Percentiles rank a stretch among this genome's conserved stretches.
Conservation (phyloP, 2,888 invertebrate species). For the Panopea generosa region DNA sequence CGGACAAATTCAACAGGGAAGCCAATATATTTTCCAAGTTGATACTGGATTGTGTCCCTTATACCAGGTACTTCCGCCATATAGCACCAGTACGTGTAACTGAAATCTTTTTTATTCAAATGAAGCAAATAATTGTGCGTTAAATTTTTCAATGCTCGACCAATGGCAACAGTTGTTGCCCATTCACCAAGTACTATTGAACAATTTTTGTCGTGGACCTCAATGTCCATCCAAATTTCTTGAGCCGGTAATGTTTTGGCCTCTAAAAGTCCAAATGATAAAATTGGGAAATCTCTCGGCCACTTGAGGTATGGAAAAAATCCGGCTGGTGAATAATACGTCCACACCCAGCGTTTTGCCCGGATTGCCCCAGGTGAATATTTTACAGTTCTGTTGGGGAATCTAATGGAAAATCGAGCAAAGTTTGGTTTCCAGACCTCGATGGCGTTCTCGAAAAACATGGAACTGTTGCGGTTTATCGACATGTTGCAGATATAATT, state of each 20-base stretch:
- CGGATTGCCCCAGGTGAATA: conserved; percentile 15
- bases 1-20: conserved; percentile 34
- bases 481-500: too few relatives aligned
- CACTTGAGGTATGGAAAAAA: conserved; percentile 44
- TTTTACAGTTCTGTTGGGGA: background rate
- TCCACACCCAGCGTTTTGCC: conserved; percentile 47
- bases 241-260: conserved; percentile 23
- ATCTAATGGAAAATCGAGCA: background rate
- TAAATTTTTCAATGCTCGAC: conserved; percentile 27
- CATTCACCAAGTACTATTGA: conserved; percentile 25
- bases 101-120: background rate
- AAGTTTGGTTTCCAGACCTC: background rate
- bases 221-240: conserved; percentile 15
- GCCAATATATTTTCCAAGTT: conserved; percentile 28
- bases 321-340: conserved; percentile 23
- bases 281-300: conserved; percentile 39
- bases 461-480: background rate
- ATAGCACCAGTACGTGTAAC: conserved; percentile 41
- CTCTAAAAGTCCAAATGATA: conserved; percentile 39
- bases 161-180: conserved; percentile 16
- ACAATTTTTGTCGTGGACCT: conserved; percentile 28
- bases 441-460: background rate
- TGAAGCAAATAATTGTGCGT: conserved; percentile 25
- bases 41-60: conserved; percentile 30
- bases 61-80: conserved; percentile 32